Evolutionary conservation across 2,888 invertebrate species (phyloP).

Genomic region (Incurvaria masculella): DNA sequence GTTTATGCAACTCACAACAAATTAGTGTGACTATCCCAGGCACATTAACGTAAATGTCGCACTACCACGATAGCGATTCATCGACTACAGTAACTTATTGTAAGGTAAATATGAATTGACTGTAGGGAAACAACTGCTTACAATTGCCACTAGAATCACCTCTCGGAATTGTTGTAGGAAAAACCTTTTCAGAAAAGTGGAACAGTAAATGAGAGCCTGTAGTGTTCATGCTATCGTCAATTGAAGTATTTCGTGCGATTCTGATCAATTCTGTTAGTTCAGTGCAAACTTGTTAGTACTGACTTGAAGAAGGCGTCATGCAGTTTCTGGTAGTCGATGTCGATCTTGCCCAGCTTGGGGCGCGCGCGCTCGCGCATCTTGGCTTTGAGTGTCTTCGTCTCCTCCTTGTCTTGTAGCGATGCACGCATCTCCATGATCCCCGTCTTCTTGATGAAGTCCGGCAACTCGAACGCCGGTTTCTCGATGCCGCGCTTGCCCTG

Average conservation of each 20-base stretch:
- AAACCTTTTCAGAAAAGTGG: no score
- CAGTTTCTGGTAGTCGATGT: conserved; percentile 99
- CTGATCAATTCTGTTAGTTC: no score
- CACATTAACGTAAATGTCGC: no score
- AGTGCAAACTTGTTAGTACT: no score
- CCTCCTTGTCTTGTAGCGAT: conserved; percentile 96
- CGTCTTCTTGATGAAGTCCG: conserved; percentile 97
- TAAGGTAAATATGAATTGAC: not conserved
- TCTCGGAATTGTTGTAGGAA: no score
- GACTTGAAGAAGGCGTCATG: conserved; percentile 98
- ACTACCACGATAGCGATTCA: conserved; percentile 19
- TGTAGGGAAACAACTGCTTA: no score
- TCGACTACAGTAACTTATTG: conserved; percentile 19
- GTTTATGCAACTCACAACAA: no score
- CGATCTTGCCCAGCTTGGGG: conserved; percentile 98
- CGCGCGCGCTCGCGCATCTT: conserved; percentile 97
- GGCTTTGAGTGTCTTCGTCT: conserved; percentile 89
- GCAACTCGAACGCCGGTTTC: conserved; percentile 97
- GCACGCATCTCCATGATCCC: conserved; percentile 99
- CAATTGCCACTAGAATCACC: no score
- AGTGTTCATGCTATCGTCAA: no score
- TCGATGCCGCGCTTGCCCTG: conserved; percentile 99
- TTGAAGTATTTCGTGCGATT: no score
- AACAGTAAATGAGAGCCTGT: no score
- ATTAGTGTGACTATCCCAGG: no score